Evolutionary conservation across 2,888 invertebrate genomes (phyloP).

Genomic region (Kryphioiulus occultus): DNA sequence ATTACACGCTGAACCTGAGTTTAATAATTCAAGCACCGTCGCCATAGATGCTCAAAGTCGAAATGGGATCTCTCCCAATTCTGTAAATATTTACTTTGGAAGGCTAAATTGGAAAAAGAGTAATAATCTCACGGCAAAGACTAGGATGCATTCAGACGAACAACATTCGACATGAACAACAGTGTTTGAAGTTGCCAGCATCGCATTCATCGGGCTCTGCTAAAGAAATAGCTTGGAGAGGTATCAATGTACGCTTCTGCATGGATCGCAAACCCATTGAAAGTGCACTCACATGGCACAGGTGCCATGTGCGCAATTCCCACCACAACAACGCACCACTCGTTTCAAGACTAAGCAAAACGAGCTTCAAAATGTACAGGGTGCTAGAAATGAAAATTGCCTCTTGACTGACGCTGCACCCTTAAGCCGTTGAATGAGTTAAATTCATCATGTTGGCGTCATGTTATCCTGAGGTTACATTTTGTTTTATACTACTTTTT

Average conservation of each 20-base stretch:
- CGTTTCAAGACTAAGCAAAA: neutral
- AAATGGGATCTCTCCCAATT: slow-evolving; percentile 13
- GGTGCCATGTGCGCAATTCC: slow-evolving; percentile 17
- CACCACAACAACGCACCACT: slow-evolving; percentile 23
- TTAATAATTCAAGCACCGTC: slow-evolving; percentile 23
- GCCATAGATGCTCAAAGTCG: slow-evolving; percentile 23
- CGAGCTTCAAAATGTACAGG: neutral
- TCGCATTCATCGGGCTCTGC: neutral
- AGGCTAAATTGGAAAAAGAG: slow-evolving; percentile 6
- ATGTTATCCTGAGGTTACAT: too few relatives aligned
- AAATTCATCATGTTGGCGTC: too few relatives aligned
- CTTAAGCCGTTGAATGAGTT: too few relatives aligned
- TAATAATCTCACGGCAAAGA: slow-evolving; percentile 4
- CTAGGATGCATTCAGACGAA: neutral
- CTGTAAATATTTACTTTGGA: slow-evolving; percentile 12
- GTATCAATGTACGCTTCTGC: slow-evolving; percentile 1
- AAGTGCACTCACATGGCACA: neutral
- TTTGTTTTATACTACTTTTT: too few relatives aligned
- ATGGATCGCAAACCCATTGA: neutral
- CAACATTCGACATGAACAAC: neutral
- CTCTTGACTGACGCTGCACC: too few relatives aligned
- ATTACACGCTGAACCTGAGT: slow-evolving; percentile 2
- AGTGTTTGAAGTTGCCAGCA: neutral
- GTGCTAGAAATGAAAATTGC: neutral
- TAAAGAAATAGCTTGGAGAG: neutral